These are phyloP conservation scores for Heterotis niloticus DNA, from an alignment of 2,113 vertebrate species.

Conservation along the genomic window DNA sequence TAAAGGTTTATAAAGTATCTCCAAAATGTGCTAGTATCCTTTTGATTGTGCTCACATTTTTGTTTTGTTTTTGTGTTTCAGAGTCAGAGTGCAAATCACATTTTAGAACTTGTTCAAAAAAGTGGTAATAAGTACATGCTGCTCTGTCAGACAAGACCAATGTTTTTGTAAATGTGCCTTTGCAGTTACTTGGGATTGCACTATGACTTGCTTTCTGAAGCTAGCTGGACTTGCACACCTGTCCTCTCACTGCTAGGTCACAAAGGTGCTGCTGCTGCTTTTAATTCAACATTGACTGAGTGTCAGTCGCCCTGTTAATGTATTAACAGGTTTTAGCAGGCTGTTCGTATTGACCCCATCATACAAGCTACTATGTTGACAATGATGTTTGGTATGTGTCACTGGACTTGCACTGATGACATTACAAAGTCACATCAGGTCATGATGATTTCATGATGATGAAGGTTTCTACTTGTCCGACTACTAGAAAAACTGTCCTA, in stretches of 20 bases:
- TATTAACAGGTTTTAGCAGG: neutral
- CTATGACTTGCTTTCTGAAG: neutral
- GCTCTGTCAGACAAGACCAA: neutral
- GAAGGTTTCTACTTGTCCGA: neutral
- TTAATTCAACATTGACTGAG: neutral
- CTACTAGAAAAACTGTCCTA: neutral
- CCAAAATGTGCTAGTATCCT: neutral
- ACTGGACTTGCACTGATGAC: neutral
- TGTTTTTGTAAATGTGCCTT: neutral
- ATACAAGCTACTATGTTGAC: neutral
- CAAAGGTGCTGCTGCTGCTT: neutral
- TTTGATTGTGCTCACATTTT: neutral
- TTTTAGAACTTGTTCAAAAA: slow-evolving; percentile 37
- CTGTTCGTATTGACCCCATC: neutral
- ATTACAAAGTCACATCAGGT: neutral
- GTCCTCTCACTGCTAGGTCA: neutral
- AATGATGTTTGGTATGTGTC: neutral
- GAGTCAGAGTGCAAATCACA: slow-evolving; percentile 45
- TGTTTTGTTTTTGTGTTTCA: slow-evolving; percentile 43
- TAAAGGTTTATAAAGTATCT: neutral
- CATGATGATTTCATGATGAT: neutral
- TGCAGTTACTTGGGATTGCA: neutral
- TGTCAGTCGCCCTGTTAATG: neutral
- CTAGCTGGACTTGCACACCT: neutral
- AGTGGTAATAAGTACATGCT: slow-evolving; percentile 30